Conservation (phyloP, 2,888 invertebrate genomes). For the Lithodes maja region DNA sequence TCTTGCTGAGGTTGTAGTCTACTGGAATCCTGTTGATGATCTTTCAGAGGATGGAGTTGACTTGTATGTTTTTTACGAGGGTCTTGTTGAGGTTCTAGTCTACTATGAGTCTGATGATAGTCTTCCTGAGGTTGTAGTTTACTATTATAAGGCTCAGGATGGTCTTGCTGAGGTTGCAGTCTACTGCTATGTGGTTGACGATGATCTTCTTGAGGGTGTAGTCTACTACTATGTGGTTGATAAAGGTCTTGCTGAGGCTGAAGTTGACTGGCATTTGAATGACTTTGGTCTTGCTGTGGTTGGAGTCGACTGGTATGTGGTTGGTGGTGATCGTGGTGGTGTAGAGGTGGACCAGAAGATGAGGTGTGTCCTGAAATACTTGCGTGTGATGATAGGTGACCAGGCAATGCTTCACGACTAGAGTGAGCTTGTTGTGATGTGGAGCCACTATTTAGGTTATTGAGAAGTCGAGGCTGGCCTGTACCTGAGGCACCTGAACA, state of each 20-base stretch:
- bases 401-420: too few relatives aligned
- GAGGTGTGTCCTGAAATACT: neutral
- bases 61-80: neutral
- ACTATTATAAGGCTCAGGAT: neutral
- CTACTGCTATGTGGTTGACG: neutral
- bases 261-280: neutral
- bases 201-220: neutral
- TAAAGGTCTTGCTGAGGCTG: neutral
- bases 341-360: neutral
- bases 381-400: too few relatives aligned
- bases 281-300: neutral
- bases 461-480: too few relatives aligned
- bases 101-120: neutral
- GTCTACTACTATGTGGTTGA: neutral
- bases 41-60: neutral
- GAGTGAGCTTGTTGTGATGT: too few relatives aligned
- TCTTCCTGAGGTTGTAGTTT: neutral
- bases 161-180: neutral
- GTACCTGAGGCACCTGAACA: too few relatives aligned
- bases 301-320: neutral
- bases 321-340: neutral
- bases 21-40: neutral
- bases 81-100: neutral
- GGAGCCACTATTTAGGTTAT: too few relatives aligned
- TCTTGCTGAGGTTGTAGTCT: neutral